These are phyloP conservation scores for Trilocha varians DNA, from an alignment of 2,888 invertebrate genomes.

Conservation along the genomic window DNA sequence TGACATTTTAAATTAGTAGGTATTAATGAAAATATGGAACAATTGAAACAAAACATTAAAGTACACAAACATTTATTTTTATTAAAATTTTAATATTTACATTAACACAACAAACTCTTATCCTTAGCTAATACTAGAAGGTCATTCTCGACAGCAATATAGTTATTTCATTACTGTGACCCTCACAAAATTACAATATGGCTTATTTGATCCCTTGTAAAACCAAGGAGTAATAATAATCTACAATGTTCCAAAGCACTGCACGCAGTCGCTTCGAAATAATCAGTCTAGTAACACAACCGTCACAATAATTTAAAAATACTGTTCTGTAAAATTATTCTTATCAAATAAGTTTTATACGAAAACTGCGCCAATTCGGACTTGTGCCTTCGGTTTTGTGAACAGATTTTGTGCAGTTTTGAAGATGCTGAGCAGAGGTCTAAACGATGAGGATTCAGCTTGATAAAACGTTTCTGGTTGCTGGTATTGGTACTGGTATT, in stretches of 20 bases:
- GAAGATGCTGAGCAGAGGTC: slow-evolving; percentile 61
- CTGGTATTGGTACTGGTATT: slow-evolving; percentile 48
- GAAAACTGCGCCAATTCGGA: slow-evolving; percentile 59
- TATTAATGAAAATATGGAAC: slow-evolving; percentile 8
- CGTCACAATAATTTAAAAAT: slow-evolving; percentile 63
- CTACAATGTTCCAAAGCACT: slow-evolving; percentile 56
- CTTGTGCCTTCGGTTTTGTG: slow-evolving; percentile 52
- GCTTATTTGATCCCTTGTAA: slow-evolving; percentile 58
- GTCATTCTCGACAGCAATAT: slow-evolving; percentile 56
- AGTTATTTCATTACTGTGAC: slow-evolving; percentile 44
- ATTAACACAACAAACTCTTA: slow-evolving; percentile 52
- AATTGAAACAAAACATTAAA: slow-evolving; percentile 18
- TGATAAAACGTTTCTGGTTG: slow-evolving; percentile 41
- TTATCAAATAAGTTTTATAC: slow-evolving; percentile 30
- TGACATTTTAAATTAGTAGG: no score
- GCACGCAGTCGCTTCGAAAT: slow-evolving; percentile 50
- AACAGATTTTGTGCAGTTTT: slow-evolving; percentile 60
- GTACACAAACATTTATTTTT: slow-evolving; percentile 40
- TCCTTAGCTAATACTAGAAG: slow-evolving; percentile 61
- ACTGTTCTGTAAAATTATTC: slow-evolving; percentile 38
- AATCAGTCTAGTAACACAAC: slow-evolving; percentile 68
- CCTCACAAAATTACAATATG: slow-evolving; percentile 37
- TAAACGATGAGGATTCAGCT: slow-evolving; percentile 50
- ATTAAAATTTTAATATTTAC: slow-evolving; percentile 39
- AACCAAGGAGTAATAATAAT: slow-evolving; percentile 69